Evolutionary conservation across 2,888 invertebrate genomes (phyloP).

Genomic region (Caenorhabditis angaria): DNA sequence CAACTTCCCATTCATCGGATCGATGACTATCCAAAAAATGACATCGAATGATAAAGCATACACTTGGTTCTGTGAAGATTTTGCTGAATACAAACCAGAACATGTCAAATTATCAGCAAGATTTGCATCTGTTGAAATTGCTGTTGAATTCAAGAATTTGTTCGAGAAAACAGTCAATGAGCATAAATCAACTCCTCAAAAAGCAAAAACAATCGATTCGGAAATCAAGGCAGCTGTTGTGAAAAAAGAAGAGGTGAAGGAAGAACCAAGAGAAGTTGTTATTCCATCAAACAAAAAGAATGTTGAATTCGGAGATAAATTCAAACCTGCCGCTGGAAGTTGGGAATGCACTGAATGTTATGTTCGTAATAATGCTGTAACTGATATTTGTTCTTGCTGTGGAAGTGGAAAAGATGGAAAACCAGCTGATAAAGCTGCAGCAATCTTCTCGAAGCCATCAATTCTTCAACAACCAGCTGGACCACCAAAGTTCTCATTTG

Average conservation of each 20-base stretch:
- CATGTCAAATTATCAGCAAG: constrained; percentile 50
- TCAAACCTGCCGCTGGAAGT: constrained; percentile 51
- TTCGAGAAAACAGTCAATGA: constrained; percentile 42
- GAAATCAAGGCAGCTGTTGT: constrained; percentile 8
- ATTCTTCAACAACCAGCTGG: constrained; percentile 34
- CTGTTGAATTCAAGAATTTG: constrained; percentile 46
- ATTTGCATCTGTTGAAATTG: constrained; percentile 45
- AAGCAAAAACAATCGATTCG: neutral
- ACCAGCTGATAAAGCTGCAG: constrained; percentile 7
- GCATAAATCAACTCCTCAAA: constrained; percentile 10
- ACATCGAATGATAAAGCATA: constrained; percentile 53
- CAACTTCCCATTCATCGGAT: constrained; percentile 71
- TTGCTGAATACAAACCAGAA: constrained; percentile 78
- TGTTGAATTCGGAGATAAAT: constrained; percentile 54
- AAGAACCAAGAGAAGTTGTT: constrained; percentile 21
- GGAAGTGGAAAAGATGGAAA: constrained; percentile 52
- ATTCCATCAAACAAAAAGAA: constrained; percentile 33
- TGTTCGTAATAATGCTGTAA: constrained; percentile 28
- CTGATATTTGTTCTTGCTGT: constrained; percentile 44
- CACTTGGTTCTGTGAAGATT: constrained; percentile 87
- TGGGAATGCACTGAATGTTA: constrained; percentile 62
- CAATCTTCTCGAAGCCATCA: constrained; percentile 38
- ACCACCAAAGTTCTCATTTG: constrained; percentile 43
- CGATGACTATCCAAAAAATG: constrained; percentile 78
- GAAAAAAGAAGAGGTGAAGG: constrained; percentile 33